phyloP scores from a whole-genome alignment of 2,888 invertebrate genomes.

The Tanypteryx hageni region DNA sequence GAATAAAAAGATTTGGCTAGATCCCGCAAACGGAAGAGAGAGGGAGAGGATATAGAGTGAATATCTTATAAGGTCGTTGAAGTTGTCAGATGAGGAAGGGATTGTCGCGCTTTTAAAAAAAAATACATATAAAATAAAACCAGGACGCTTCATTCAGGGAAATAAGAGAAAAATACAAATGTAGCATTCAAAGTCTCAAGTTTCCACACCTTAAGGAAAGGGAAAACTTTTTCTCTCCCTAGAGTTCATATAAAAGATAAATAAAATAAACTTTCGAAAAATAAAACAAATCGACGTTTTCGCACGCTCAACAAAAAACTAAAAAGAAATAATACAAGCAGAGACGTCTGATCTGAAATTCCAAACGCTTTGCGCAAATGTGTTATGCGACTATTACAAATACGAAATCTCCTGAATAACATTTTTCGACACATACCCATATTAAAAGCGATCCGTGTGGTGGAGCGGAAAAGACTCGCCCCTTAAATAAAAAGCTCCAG shows the following conservation, averaged over 20 bases:
- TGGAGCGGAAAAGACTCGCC: background rate
- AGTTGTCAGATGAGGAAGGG: too few species aligned
- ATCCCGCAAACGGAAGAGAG: too few species aligned
- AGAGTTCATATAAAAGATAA: background rate
- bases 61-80: too few species aligned
- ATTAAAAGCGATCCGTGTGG: constrained; percentile 5
- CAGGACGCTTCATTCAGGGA: too few species aligned
- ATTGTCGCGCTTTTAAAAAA: too few species aligned
- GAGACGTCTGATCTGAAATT: constrained; percentile 44
- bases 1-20: too few species aligned
- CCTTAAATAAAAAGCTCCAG: background rate
- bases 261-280: background rate
- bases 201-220: background rate
- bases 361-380: background rate
- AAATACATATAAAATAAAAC: too few species aligned
- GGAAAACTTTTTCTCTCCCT: background rate
- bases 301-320: background rate
- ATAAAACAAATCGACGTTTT: background rate
- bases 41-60: too few species aligned
- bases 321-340: background rate
- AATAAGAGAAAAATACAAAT: too few species aligned
- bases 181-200: too few species aligned
- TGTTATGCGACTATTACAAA: background rate
- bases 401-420: constrained; percentile 26
- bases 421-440: constrained; percentile 52